phyloP scores from a whole-genome alignment of 2,888 invertebrate genomes.

The Augochlorella aurata region DNA sequence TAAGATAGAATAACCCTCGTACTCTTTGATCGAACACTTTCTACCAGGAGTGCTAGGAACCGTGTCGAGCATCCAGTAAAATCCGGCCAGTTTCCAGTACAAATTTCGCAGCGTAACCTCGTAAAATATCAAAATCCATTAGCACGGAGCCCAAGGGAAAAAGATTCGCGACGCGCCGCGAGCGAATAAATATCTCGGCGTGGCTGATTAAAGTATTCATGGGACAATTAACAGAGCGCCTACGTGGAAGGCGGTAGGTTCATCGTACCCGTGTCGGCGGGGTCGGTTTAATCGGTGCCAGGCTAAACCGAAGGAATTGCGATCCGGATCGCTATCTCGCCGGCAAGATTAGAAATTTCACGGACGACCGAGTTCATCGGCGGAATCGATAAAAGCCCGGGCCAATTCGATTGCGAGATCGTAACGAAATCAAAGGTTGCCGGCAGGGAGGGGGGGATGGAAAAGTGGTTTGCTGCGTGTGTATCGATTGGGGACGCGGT shows the following conservation, averaged over 20 bases:
- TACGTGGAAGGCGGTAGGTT: not conserved
- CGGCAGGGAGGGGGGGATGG: not conserved
- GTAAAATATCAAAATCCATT: not conserved
- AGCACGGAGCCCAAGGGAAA: too few species aligned
- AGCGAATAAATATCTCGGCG: not conserved
- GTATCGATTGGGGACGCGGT: slow-evolving; percentile 81
- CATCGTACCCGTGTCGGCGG: not conserved
- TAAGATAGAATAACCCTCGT: too few species aligned
- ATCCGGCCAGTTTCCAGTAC: too few species aligned
- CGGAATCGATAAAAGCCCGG: slow-evolving; percentile 38
- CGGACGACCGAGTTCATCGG: slow-evolving; percentile 17
- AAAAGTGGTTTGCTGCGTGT: slow-evolving; percentile 68
- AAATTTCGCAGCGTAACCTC: too few species aligned
- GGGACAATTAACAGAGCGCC: slow-evolving; percentile 4
- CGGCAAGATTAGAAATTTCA: slow-evolving; percentile 21
- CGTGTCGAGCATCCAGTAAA: too few species aligned
- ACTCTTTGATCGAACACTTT: too few species aligned
- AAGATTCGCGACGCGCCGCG: not conserved
- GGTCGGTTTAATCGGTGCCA: slow-evolving; percentile 9
- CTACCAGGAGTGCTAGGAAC: too few species aligned
- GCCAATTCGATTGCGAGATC: slow-evolving; percentile 50
- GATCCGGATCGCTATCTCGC: not conserved
- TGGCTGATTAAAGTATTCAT: slow-evolving; percentile 6
- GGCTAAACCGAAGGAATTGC: not conserved
- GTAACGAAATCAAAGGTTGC: slow-evolving; percentile 54